Evolutionary conservation across 2,113 vertebrate genomes (phyloP), one percentile per base, ranked within the genome.

Genomic region (Ictalurus punctatus): DNA sequence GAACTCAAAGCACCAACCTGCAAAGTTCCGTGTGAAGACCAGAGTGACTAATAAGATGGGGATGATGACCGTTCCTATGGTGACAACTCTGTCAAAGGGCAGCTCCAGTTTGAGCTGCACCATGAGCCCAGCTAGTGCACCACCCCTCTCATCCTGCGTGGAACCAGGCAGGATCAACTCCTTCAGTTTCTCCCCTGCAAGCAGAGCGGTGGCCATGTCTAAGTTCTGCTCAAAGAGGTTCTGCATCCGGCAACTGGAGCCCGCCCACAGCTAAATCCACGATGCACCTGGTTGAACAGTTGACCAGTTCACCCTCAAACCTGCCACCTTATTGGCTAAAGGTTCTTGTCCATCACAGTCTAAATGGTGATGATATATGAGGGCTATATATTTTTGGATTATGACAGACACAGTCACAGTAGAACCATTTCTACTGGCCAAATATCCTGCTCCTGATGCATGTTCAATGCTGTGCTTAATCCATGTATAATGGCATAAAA

Each of bases 121-220:
- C 93, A 99, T 96, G 92, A 99, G 96, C 86, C 97, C 95, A 34
- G 98, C 98, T 94, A 99, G 94, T 13, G 95, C 96, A 56, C 97
- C 97, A 44, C 96, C 95, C 94, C 95, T 98, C 93, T 99, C 98
- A 94, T 99, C 98, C 95, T 99, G 98, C 89, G 96, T 96, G 88
- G 96, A 97, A 90, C 98, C 97, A 0, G 98, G 98, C 94, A 99
- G 93, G 94, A 99, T 99, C 89, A 99, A 96, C 95, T 99, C 98
- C 96, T 98, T 98, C 94, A 99, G 96, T 96, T 99, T 99, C 96
- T 99, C 98, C 76, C 98, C 98, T 76, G 98, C 98, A 90, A 99
- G 97, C 93, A 99, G 96, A 94, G 98, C 98, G 81, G 98, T 99
- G 95, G 98, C 98, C 98, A 99, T 99, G 97, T 99, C 98, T 94